phyloP scores from a whole-genome alignment of 2,888 invertebrate species.

The Sussaba pulchella region DNA sequence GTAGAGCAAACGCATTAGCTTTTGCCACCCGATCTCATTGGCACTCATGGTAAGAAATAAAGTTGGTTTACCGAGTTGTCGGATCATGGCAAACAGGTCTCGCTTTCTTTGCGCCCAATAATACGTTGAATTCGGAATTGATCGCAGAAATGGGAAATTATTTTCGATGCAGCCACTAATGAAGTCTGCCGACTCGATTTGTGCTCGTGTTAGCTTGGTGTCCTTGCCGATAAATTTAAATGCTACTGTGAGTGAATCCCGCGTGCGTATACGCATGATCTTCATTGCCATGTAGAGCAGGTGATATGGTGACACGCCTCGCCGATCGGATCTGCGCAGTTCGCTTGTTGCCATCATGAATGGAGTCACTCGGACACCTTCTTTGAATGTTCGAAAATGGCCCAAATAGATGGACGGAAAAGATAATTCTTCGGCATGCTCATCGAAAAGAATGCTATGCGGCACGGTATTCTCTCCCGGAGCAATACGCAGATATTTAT shows the following conservation, averaged over 20 bases:
- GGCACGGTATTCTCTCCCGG: constrained; percentile 71
- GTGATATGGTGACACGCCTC: constrained; percentile 76
- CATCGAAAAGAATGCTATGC: constrained; percentile 78
- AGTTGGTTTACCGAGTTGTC: constrained; percentile 81
- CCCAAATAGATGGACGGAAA: constrained; percentile 82
- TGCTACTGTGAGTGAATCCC: constrained; percentile 33
- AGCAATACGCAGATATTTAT: constrained; percentile 65
- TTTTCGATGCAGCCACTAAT: constrained; percentile 71
- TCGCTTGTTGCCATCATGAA: too few species aligned
- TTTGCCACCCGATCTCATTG: constrained; percentile 81
- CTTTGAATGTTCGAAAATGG: constrained; percentile 75
- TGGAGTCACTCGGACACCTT: constrained; percentile 76
- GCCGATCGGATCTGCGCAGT: constrained; percentile 79
- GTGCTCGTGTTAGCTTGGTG: constrained; percentile 74
- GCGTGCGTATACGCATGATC: constrained; percentile 75
- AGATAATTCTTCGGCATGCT: constrained; percentile 82
- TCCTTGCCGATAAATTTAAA: constrained; percentile 72
- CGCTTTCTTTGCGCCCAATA: constrained; percentile 59
- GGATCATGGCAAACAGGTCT: constrained; percentile 73
- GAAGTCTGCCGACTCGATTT: constrained; percentile 76
- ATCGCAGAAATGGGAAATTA: constrained; percentile 54
- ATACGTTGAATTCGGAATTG: constrained; percentile 57
- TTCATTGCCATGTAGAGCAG: constrained; percentile 82
- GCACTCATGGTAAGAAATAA: constrained; percentile 82
- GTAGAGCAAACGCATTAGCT: constrained; percentile 77